Base-by-base conservation (phyloP, 1,140 invertebrate species). In the Rhyzopertha dominica region DNA sequence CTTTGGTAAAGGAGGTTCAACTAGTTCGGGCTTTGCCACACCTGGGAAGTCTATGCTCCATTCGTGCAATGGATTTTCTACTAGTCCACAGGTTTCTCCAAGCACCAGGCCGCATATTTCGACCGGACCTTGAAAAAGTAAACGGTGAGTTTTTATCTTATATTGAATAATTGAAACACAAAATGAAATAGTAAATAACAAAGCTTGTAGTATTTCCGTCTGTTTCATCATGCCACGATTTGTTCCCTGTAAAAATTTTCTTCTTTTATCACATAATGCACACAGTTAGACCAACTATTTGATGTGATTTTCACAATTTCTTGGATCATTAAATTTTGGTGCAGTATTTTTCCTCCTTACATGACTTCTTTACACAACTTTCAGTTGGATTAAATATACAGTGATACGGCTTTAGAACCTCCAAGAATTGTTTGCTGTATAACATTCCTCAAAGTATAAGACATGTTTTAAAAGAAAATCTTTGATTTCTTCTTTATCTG, bases 31-130 rank as follows among this genome's bases (percentile, higher is more conserved):
- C 38, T 59, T 59, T n/a, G 44, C 19, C n/a, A 34, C 45, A 1
- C 54, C 51, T 2, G 62, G 61, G 23, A 67, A 40, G 10, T 54
- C 38, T 4, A 65, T 37, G 1, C 44, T 20, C 63, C 63, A 66
- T 28, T 62, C 45, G 29, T 64, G 63, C 4, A 48, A 18, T 3
- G 49, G 47, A 39, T 54, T 61, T 9, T 54, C 37, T 10, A 53
- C 39, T 18, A 46, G 31, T 14, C 45, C 51, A 51, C 63, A 64
- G 42, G 25, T 42, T 51, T 65, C 64, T 0, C 60, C 58, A 12
- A 61, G 45, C 19, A 54, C 22, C 19, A 65, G 24, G 29, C 42
- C 49, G 46, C 64, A 65, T 16, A 59, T 56, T 29, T 65, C 55
- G 7, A 39, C n/a, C 8, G 56, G 49, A 30, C 43, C 63, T 65